Evolutionary conservation across 92 coral and sea anemone genomes (phyloP).

Genomic region (Zoanthus sociatus): DNA sequence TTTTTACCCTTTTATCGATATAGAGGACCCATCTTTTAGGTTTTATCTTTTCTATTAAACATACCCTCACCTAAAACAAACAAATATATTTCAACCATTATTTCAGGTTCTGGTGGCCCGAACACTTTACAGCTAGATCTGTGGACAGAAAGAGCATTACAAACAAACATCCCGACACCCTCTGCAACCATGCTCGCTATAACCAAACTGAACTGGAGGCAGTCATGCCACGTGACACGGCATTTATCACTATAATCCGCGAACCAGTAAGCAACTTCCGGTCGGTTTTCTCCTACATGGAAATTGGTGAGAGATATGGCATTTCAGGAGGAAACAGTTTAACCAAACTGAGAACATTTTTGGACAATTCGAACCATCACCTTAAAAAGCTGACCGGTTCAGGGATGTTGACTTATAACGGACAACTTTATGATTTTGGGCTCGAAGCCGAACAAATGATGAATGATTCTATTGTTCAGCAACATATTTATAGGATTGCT

Average conservation of each 20-base stretch:
- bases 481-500: conserved; percentile 12
- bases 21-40: no score
- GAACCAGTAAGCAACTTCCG: conserved; percentile 33
- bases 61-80: background rate
- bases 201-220: conserved; percentile 10
- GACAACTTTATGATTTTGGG: conserved; percentile 18
- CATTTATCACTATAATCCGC: conserved; percentile 29
- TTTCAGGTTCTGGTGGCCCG: conserved; percentile 40
- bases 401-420: conserved; percentile 2
- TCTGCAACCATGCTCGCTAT: conserved; percentile 44
- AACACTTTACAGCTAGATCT: conserved; percentile 5
- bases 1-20: no score
- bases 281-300: conserved; percentile 43
- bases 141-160: conserved; percentile 28
- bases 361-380: background rate
- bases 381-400: background rate
- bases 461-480: conserved; percentile 6
- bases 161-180: conserved; percentile 23
- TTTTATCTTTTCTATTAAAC: no score
- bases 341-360: background rate
- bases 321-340: conserved; percentile 6
- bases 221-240: conserved; percentile 31
- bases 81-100: background rate
- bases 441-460: background rate
- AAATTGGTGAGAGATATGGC: conserved; percentile 14